phyloP scores from a whole-genome alignment of 2,113 vertebrate genomes.

The Centropus unirufus region DNA sequence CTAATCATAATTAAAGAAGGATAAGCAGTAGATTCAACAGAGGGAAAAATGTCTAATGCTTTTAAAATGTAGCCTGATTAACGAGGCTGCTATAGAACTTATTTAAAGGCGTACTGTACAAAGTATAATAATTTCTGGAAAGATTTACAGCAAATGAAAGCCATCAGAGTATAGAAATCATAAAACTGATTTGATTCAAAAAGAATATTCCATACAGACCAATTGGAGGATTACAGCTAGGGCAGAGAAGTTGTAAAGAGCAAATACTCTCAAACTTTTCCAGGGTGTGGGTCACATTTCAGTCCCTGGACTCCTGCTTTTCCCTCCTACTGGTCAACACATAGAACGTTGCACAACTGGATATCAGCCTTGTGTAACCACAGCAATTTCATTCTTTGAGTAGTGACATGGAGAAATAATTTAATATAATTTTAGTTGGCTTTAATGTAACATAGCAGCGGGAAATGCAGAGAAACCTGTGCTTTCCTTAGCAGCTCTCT shows the following conservation, averaged over 20 bases:
- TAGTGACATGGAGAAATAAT: not conserved
- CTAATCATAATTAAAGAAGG: slow-evolving; percentile 41
- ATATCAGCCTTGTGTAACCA: not conserved
- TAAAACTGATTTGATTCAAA: slow-evolving; percentile 4
- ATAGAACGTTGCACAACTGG: not conserved
- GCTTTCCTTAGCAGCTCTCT: not conserved
- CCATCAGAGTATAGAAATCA: slow-evolving; percentile 39
- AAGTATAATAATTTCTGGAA: slow-evolving; percentile 53
- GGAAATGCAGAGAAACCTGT: not conserved
- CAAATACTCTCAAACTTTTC: not conserved
- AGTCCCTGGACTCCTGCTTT: not conserved
- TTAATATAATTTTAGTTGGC: not conserved
- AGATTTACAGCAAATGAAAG: slow-evolving; percentile 55
- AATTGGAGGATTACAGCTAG: not conserved
- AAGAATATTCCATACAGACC: not conserved
- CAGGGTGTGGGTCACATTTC: not conserved
- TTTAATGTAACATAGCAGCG: slow-evolving; percentile 12
- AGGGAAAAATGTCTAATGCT: slow-evolving; percentile 54
- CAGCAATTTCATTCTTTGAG: not conserved
- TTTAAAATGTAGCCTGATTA: slow-evolving; percentile 65
- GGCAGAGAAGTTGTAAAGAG: not conserved
- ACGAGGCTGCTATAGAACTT: slow-evolving; percentile 46
- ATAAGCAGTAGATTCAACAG: slow-evolving; percentile 50
- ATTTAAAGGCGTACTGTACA: slow-evolving; percentile 55
- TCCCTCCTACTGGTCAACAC: not conserved